Evolutionary conservation across 2,888 invertebrate genomes (phyloP).

Genomic region (Chrysina gloriosa): DNA sequence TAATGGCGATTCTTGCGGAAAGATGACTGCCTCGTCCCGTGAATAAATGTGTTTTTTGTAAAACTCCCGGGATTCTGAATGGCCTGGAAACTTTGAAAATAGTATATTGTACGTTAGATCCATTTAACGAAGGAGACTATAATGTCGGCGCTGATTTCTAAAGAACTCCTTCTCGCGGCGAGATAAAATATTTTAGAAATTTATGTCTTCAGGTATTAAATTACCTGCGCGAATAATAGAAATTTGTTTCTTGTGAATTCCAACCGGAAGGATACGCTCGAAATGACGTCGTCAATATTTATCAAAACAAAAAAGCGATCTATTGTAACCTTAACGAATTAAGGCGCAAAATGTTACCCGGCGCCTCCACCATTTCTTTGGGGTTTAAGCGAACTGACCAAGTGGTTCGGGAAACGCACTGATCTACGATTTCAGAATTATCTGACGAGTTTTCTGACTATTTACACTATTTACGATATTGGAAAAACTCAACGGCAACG

Average conservation of each 20-base stretch:
- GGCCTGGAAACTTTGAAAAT: conserved; percentile 6
- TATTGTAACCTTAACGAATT: no score
- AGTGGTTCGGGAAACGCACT: no score
- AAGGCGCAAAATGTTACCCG: no score
- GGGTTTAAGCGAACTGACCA: no score
- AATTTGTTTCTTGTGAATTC: not conserved
- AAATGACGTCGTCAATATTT: no score
- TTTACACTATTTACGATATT: no score
- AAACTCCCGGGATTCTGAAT: not conserved
- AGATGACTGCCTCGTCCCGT: not conserved
- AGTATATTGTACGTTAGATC: conserved; percentile 6
- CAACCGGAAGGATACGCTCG: no score
- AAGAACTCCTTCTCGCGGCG: not conserved
- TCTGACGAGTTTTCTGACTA: no score
- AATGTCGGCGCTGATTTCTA: conserved; percentile 2
- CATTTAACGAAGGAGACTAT: conserved; percentile 5
- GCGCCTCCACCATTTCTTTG: no score
- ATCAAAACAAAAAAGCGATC: no score
- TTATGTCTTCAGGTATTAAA: not conserved
- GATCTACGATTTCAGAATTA: no score
- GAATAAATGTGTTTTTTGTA: conserved; percentile 8
- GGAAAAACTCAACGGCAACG: no score
- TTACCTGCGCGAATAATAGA: not conserved
- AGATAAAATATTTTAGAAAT: conserved; percentile 2
- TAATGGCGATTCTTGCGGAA: conserved; percentile 6